Evolutionary conservation across 2,888 invertebrate genomes (phyloP), one percentile per base, ranked within the genome.

Genomic region (Caenorhabditis sp.): DNA sequence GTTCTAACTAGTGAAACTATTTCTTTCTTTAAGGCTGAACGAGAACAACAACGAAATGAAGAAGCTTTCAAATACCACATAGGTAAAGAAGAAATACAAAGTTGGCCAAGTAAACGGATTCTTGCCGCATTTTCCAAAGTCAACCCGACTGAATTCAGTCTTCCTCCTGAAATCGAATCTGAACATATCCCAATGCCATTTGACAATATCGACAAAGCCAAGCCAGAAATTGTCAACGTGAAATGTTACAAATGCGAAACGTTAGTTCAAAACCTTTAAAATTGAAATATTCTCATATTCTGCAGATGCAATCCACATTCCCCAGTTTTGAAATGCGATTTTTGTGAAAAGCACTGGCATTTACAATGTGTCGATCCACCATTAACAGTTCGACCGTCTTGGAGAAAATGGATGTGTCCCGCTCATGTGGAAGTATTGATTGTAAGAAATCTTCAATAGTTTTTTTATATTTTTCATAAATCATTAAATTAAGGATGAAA

Each of bases 401-500:
- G 58, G 58, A 43, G 59, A 25, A n/a, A 17, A 25, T 59, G 59
- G 59, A 59, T 59, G 59, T 59, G 59, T 49, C 59, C 59, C 2
- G 43, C 49, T 4, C 59, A 59, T 49, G 59, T 59, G 23, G 59
- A 59, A 49, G 10, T 17, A 17, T n/a, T 43, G 1, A 49, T 49
- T 43, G 36, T 59, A 14, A 21, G 36, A 38, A 38, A 38, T 14
- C 38, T 7, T 10, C 8, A 38, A 38, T 38, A 10, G 7, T 38
- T 38, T 38, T 7, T 10, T 38, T 38, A 50, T 5, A 50, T 8
- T 50, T 14, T 50, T 50, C n/a, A 50, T 50, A 8, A 20, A 50
- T 50, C n/a, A 12, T 52, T 52, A n/a, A n/a, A n/a, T 54, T 20
- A 8, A 57, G 57, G 58, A 58, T 38, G 38, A 58, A n/a, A 21